These are phyloP conservation scores for Xiphophorus birchmanni DNA, from an alignment of 2,797 vertebrate species.

Conservation along the genomic window DNA sequence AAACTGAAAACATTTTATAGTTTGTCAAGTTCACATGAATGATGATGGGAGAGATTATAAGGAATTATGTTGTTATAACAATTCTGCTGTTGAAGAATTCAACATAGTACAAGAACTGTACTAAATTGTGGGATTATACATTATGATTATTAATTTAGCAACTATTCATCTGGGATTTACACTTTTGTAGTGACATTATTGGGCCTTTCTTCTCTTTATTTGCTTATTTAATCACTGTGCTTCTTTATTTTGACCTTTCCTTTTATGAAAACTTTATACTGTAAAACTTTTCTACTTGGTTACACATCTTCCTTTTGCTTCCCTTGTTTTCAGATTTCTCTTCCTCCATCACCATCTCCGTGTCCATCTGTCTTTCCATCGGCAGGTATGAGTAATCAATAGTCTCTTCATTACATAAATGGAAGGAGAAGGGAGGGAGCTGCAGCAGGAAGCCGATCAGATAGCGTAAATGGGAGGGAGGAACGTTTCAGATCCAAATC, in stretches of 20 bases:
- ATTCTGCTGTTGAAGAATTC: background rate
- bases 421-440: conserved; percentile 70
- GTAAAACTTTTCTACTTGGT: background rate
- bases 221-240: background rate
- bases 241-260: background rate
- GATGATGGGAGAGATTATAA: no score
- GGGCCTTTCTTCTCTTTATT: background rate
- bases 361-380: conserved; percentile 63
- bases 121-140: no score
- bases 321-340: conserved; percentile 31
- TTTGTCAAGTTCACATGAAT: no score
- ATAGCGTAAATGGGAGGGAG: conserved; percentile 66
- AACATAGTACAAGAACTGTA: no score
- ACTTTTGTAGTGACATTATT: background rate
- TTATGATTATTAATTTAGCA: no score
- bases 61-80: background rate
- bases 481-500: conserved; percentile 75
- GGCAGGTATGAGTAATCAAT: conserved; percentile 69
- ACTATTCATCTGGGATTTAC: no score
- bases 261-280: background rate
- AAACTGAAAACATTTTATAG: no score
- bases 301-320: background rate
- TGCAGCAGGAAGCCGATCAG: conserved; percentile 68
- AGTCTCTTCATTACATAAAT: conserved; percentile 76
- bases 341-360: conserved; percentile 34